Evolutionary conservation across 2,888 invertebrate species (phyloP).

Genomic region (Caenorhabditis doughertyi): DNA sequence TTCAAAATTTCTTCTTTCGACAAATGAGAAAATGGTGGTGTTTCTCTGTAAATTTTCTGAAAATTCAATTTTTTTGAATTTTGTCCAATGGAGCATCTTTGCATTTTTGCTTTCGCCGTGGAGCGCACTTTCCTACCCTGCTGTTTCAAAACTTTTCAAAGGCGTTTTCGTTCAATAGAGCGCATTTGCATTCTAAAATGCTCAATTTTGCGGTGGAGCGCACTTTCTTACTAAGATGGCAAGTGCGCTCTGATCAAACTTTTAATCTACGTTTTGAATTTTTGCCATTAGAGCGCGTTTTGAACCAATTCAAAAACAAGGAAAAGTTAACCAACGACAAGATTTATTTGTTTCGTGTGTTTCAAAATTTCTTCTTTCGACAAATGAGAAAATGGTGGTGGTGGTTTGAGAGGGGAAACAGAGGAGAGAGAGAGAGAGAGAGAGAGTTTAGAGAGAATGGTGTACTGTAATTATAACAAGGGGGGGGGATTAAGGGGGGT

Average conservation of each 20-base stretch:
- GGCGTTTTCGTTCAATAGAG: no score
- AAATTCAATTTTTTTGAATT: no score
- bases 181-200: no score
- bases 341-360: conserved; percentile 33
- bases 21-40: not conserved
- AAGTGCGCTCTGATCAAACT: not conserved
- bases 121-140: no score
- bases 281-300: no score
- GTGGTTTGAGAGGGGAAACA: not conserved
- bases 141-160: no score
- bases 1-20: conserved; percentile 24
- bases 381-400: not conserved
- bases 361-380: conserved; percentile 24
- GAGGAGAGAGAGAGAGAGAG: conserved; percentile 16
- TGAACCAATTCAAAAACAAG: not conserved
- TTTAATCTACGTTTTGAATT: not conserved
- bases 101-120: no score
- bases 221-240: no score
- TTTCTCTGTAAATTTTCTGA: no score
- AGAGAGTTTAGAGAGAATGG: conserved; percentile 7
- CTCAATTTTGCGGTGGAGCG: not conserved
- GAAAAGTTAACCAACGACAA: conserved; percentile 48
- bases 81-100: no score
- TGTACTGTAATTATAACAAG: conserved; percentile 21
- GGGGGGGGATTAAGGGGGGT: not conserved